These are phyloP conservation scores for Oscheius sp. DNA, from an alignment of 1,140 invertebrate genomes.

Conservation along the genomic window DNA sequence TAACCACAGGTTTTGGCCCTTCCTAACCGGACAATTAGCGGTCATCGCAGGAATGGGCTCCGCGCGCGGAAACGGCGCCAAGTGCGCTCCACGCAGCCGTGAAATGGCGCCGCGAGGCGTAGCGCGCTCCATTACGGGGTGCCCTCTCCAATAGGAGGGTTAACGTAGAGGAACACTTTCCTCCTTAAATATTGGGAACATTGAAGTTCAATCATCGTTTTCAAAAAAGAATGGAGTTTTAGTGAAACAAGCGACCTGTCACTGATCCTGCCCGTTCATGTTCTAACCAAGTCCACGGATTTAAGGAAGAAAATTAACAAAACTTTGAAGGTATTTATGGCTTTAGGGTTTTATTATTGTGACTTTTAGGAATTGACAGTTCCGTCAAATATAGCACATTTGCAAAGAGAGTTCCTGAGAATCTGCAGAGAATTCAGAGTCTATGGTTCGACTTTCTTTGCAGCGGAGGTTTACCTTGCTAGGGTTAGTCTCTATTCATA, in stretches of 20 bases:
- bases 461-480: neutral
- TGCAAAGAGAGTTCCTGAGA: neutral
- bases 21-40: too few species aligned
- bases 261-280: neutral
- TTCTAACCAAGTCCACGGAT: neutral
- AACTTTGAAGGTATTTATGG: neutral
- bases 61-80: too few species aligned
- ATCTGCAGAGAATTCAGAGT: neutral
- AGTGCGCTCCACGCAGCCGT: too few species aligned
- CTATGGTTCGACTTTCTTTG: neutral
- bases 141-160: too few species aligned
- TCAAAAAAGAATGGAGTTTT: neutral
- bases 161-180: too few species aligned
- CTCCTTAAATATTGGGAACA: too few species aligned
- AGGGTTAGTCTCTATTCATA: neutral
- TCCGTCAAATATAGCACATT: neutral
- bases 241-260: neutral
- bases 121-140: too few species aligned
- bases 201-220: neutral
- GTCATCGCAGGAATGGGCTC: too few species aligned
- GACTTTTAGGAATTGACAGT: neutral
- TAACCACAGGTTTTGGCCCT: too few species aligned
- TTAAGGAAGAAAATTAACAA: slow-evolving; percentile 1
- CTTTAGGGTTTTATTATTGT: neutral
- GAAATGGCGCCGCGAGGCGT: too few species aligned